Base-by-base conservation (phyloP, 2,797 vertebrate genomes). In the Muscicapa comitata region DNA sequence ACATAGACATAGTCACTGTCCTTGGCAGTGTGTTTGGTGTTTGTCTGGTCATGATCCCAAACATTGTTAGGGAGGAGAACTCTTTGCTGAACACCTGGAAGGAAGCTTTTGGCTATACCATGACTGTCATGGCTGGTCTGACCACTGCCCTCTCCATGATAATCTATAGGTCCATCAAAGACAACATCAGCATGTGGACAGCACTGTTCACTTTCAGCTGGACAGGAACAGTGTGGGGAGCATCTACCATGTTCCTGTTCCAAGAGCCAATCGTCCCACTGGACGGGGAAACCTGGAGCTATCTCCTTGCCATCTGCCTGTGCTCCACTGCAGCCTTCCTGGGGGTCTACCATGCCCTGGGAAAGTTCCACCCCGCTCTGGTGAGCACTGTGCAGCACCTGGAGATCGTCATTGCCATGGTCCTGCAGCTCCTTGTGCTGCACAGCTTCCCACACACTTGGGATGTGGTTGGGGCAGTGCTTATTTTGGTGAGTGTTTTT, bases 181-280 rank as follows among this genome's bases (percentile, higher is more conserved):
- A 99, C 88, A 98, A 98, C 93, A 98, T 99, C 83, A 99, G 99
- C 95, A 98, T 99, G 94, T 99, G 99, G 98, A 99, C 99, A 2
- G 99, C 99, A 7, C 98, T 99, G 37, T 99, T 99, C 97, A 99
- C 99, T 18, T 99, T 99, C 20, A 99, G 99, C 47, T 99, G 99
- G 99, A 99, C 99, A 0, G 99, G 99, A 93, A 99, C 98, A 6
- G 91, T 99, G 68, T 99, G 99, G 97, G 98, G 99, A 83, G 97
- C 98, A 0, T 99, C 98, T 45, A 98, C 99, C 74, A 98, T 99
- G 98, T 98, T 98, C 71, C 82, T 99, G 74, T 98, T 99, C 93
- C 99, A 99, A 96, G 98, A 99, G 94, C 99, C 99, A 38, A 99
- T 99, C 8, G 98, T 99, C 95, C 99, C 99, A 7, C 91, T 97